Base-by-base conservation (phyloP, 2,888 invertebrate species). In the Pomacea canaliculata region DNA sequence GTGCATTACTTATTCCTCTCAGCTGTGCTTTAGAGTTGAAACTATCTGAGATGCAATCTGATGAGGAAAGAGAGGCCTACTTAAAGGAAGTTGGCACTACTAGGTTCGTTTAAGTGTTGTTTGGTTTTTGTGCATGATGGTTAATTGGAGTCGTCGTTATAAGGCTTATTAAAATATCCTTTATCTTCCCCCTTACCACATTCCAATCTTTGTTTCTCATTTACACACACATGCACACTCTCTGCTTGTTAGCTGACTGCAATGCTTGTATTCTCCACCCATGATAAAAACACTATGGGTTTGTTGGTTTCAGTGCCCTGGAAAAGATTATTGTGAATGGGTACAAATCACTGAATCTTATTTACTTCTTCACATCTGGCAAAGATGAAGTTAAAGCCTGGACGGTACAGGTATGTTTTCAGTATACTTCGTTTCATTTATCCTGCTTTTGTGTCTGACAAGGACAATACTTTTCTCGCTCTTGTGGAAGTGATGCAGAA, bases 351-450 rank as follows among this genome's bases (percentile, higher is more conserved):
- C 92, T 99, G 73, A 97, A 98, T 87, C 92, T 99, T 86, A 96
- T 97, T 91, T 99, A 99, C 91, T 99, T 99, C 93, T 99, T 99
- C 92, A 99, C 99, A 1, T 94, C 96, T 74, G 99, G 99, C 23
- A 93, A 95, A 70, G 99, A 99, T 91, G 99, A 99, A 93, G 99
- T 99, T 13, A 99, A 98, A 91, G 99, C 98, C 48, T 99, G 99
- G 99, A 99, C 98, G 7, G 96, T 99, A 91, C 97, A 97, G 94
- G 97, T 97, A 90, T 87, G 84, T 77, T 46, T 62, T 48, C 56
- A 37, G 18, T 49, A 19, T 5, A 16, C 71, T 48, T 46, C 63
- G 27, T n/a, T 37, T 51, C 63, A 27, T 18, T 23, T 49, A 27
- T n/a, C 16, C 2, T 67, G 46, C 48, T 23, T 51, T 19, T 70